Evolutionary conservation across 2,113 vertebrate genomes (phyloP), one percentile per base, ranked within the genome.

Genomic region (Psammodynastes pulverulentus): DNA sequence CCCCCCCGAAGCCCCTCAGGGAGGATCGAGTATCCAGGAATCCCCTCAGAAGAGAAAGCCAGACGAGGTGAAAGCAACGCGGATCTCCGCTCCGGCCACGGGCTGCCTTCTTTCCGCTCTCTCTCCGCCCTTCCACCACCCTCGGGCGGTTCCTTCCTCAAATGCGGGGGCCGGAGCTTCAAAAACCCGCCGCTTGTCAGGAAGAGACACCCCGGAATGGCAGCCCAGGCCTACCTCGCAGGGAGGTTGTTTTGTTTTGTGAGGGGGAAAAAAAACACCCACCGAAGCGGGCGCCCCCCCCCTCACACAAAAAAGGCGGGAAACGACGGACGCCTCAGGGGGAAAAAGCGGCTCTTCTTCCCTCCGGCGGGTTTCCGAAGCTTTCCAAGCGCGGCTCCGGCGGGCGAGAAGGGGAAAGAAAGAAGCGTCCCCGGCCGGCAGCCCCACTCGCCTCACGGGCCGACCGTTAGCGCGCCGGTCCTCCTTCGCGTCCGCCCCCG

Each of bases 331-430:
- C 10, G 1, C 4, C 23, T 49, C 48, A 49, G 48, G 52, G 2
- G 13, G 52, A 17, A 1, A 52, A 21, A 5, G 17, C 52, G 52
- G 15, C 1, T 58, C 24, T n/a, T n/a, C 12, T 13, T 67, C 62
- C 29, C 10, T n/a, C 62, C 1, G 62, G 29, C 62, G 24, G 29
- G 29, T 15, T 67, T 12, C 29, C 62, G 12, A 67, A n/a, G 29
- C 12, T 29, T 58, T n/a, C 62, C 62, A 15, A 12, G 12, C 12
- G 62, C 62, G 26, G 62, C 62, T 67, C 29, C 62, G 26, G 10
- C 9, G 26, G 0, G 24, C 48, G 8, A 1, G 5, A 0, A 7
- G 2, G 2, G 5, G 21, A 8, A 2, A 23, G 48, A 2, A 24
- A 23, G 54, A 26, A 58, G 2, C 56, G 24, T 24, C 54, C n/a